Base-by-base conservation (phyloP, 2,113 vertebrate species). In the Dascyllus trimaculatus region DNA sequence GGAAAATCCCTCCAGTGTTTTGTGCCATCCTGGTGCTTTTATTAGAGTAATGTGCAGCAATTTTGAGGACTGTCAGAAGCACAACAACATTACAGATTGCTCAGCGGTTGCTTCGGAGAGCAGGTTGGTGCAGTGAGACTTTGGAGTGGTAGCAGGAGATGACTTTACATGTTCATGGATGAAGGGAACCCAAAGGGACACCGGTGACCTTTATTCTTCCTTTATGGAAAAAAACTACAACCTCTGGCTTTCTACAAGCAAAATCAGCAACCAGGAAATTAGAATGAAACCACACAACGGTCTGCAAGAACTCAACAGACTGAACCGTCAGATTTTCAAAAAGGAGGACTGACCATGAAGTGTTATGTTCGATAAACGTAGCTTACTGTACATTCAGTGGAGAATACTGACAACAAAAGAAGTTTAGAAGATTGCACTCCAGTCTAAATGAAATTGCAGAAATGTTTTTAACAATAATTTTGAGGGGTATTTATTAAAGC, bases 1-100 rank as follows among this genome's bases (percentile, higher is more conserved):
- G 43, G 49, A 48, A 75, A 78, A 81, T 81, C 79, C 49, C 58
- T 73, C 46, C 62, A 4, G 74, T 73, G 59, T 75, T 53, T n/a
- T 59, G 70, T 57, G 77, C 53, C 61, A 53, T 19, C 38, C 38
- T 7, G 6, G 24, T 22, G 15, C 71, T 69, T 29, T 19, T 24
- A 59, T 59, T 52, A 11, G 19, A 69, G 62, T 57, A 64, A 75
- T 25, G 70, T 26, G 51, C 22, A 14, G 4, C 60, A 76, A 52
- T 66, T 74, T 29, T 46, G 24, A 68, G 48, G 48, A 19, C 60
- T 32, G 54, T 26, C 75, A 25, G 25, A 76, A 59, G 32, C 21
- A 8, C 26, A 40, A 49, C 26, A 40, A 32, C 22, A 25, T 54
- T 29, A 4, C 53, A 71, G 49, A 62, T 59, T 45, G 49, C 45